These are phyloP conservation scores for Apis cerana DNA, from an alignment of 1,140 invertebrate genomes.

Conservation along the genomic window DNA sequence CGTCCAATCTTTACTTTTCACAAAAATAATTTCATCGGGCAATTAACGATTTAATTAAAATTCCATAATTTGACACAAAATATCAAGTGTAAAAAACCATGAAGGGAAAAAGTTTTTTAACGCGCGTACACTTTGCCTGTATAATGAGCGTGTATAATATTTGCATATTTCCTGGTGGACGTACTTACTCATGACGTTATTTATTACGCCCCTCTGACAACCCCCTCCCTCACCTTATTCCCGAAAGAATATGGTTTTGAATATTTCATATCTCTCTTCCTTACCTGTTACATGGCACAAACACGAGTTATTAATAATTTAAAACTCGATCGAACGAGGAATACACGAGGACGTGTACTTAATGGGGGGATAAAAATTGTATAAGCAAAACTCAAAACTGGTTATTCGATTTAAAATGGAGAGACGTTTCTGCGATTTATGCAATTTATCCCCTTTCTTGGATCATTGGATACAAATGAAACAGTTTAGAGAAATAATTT, in stretches of 20 bases:
- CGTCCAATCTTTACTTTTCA: no score
- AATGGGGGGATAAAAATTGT: no score
- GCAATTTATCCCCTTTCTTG: no score
- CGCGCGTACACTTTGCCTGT: background rate
- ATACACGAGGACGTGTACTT: no score
- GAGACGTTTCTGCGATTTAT: no score
- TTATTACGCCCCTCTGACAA: constrained; percentile 1
- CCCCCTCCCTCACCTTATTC: background rate
- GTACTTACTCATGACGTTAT: constrained; percentile 12
- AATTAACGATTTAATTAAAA: background rate
- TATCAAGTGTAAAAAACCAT: no score
- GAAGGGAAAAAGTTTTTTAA: background rate
- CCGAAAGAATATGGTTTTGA: constrained; percentile 11
- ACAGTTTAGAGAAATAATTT: no score
- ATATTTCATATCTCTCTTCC: constrained; percentile 24
- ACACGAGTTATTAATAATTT: background rate
- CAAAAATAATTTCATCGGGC: background rate
- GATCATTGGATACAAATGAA: no score
- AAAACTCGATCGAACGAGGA: no score
- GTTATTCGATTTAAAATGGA: no score
- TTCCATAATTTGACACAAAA: background rate
- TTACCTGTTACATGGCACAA: background rate
- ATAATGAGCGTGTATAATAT: constrained; percentile 28
- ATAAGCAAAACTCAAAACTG: no score
- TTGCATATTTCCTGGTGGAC: constrained; percentile 28